Percentiles rank a stretch among this genome's conserved stretches.
These are phyloP conservation scores for Miltochrista miniata DNA, from an alignment of 2,888 invertebrate species.

Conservation along the genomic window DNA sequence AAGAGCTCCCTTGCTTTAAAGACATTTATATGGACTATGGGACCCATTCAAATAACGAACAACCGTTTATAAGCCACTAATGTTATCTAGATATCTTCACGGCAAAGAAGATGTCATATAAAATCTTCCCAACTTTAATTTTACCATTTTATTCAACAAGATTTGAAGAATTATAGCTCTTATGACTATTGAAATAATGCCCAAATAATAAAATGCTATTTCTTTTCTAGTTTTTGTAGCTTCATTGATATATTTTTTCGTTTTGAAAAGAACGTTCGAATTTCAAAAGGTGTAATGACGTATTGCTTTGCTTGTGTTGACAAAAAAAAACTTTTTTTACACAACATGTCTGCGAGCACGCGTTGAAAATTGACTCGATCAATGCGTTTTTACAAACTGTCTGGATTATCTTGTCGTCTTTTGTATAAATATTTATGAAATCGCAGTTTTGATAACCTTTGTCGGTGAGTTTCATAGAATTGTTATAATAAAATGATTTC, in stretches of 20 bases:
- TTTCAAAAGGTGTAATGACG: constrained; percentile 66
- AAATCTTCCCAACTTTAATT: constrained; percentile 39
- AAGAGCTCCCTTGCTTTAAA: constrained; percentile 50
- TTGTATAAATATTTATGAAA: constrained; percentile 43
- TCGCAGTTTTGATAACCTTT: constrained; percentile 15
- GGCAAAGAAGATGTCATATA: constrained; percentile 66
- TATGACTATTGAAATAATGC: constrained; percentile 10
- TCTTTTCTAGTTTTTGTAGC: constrained; percentile 46
- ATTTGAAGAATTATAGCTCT: constrained; percentile 3
- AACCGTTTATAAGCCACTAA: constrained; percentile 82
- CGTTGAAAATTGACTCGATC: constrained; percentile 60
- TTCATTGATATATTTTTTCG: constrained; percentile 62
- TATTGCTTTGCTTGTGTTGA: constrained; percentile 28
- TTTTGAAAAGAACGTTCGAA: constrained; percentile 44
- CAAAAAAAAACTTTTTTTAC: constrained; percentile 67
- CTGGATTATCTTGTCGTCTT: constrained; percentile 41
- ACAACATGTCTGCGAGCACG: constrained; percentile 65
- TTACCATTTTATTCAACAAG: constrained; percentile 4
- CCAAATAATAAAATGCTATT: neutral
- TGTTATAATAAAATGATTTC: neutral
- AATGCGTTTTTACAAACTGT: constrained; percentile 36
- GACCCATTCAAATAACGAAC: constrained; percentile 60
- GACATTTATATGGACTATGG: constrained; percentile 35
- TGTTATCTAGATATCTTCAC: constrained; percentile 77
- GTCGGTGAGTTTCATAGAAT: constrained; percentile 14